Base-by-base conservation (phyloP, 2,797 vertebrate species). In the Onychomys torridus region DNA sequence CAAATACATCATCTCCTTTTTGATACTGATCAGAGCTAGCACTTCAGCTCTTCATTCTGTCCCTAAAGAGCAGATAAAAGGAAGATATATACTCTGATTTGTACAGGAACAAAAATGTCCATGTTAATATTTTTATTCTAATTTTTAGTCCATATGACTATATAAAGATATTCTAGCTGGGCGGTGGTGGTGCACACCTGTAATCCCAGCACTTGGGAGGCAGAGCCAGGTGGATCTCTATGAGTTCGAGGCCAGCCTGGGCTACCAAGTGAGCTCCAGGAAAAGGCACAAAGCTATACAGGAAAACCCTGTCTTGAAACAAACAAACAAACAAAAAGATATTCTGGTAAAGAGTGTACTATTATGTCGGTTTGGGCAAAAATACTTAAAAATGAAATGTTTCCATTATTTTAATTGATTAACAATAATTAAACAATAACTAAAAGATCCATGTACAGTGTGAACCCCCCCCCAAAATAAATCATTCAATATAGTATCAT, bases 371-470 rank as follows among this genome's bases (percentile, higher is more conserved):
- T 82, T 95, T 23, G 63, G 52, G 78, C 55, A 65, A 93, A 81
- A 88, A 84, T 82, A 27, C 14, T 85, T 96, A 55, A 88, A 75
- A 95, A 86, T 71, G 85, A 86, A 94, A 89, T 75, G 17, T 95
- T 95, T 86, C n/a, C 11, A 59, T 82, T 92, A 75, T 37, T 93
- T 88, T 91, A 75, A 34, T 52, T 83, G 81, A 79, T 63, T 87
- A 89, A 65, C 40, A 90, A 29, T 83, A 93, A 40, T 14, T n/a
- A 59, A 91, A 65, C 46, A 90, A 29, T 83, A 92, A 40, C 17
- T n/a, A 52, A 77, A 65, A 93, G 40, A 55, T 81, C 32, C 77
- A 25, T 71, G 21, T 32, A 23, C 32, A 90, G 55, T 65, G 19
- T 78, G 69, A 76, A 77, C 57, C 61, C 40, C 14, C 27, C 14